Percentiles rank a stretch among this genome's conserved stretches.
These are phyloP conservation scores for Nesidiocoris tenuis DNA, from an alignment of 2,888 invertebrate genomes.

Conservation along the genomic window DNA sequence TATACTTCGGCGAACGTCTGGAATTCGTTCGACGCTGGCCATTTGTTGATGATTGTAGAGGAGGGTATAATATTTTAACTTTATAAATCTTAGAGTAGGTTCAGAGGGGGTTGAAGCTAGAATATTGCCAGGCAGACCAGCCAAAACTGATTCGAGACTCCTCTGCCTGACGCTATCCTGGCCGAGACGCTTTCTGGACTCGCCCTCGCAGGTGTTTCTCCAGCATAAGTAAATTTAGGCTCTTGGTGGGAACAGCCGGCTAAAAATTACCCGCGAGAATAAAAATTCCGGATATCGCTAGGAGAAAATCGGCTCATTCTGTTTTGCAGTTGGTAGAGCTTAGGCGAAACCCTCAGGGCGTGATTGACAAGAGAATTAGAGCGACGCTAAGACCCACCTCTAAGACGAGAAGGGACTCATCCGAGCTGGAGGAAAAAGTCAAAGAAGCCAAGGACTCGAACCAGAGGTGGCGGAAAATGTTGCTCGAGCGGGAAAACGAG, in stretches of 20 bases:
- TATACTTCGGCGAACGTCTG: no score
- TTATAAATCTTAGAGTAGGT: background rate
- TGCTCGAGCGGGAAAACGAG: slow-evolving; percentile 66
- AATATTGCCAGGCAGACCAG: background rate
- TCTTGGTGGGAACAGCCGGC: background rate
- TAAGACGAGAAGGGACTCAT: slow-evolving; percentile 76
- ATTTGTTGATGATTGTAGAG: no score
- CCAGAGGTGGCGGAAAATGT: slow-evolving; percentile 72
- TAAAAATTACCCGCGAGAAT: background rate
- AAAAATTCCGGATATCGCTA: background rate
- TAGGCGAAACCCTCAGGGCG: slow-evolving; percentile 79
- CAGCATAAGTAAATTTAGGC: background rate
- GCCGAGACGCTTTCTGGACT: slow-evolving; percentile 2
- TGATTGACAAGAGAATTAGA: slow-evolving; percentile 78
- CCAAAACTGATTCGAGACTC: background rate
- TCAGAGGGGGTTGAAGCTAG: background rate
- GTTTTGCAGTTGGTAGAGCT: slow-evolving; percentile 78
- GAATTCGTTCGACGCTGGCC: no score
- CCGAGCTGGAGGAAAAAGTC: slow-evolving; percentile 78
- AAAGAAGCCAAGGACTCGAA: slow-evolving; percentile 82
- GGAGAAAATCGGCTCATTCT: slow-evolving; percentile 24
- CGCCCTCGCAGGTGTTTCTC: slow-evolving; percentile 12
- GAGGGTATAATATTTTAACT: no score
- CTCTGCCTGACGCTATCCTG: slow-evolving; percentile 7
- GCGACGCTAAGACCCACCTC: slow-evolving; percentile 84